Evolutionary conservation across 2,888 invertebrate species (phyloP).

Genomic region (Spatulosminthurus flaviceps): DNA sequence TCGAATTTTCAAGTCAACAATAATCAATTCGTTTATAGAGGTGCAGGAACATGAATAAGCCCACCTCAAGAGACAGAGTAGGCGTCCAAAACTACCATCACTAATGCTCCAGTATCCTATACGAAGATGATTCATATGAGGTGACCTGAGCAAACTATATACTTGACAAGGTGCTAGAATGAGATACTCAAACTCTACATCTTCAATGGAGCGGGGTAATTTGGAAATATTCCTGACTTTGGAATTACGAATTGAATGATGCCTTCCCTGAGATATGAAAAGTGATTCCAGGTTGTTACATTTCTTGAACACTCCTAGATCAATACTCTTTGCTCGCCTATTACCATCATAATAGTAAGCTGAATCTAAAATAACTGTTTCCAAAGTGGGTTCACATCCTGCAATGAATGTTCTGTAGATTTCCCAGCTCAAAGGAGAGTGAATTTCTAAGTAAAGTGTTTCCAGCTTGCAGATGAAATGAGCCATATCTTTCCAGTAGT

Average conservation of each 20-base stretch:
- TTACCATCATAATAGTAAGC: background rate
- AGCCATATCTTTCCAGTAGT: conserved; percentile 20
- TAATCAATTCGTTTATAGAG: conserved; percentile 10
- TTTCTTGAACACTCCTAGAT: conserved; percentile 7
- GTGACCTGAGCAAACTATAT: background rate
- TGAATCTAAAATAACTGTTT: conserved; percentile 1
- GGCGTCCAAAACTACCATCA: conserved; percentile 16
- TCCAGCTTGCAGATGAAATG: background rate
- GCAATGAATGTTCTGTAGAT: background rate
- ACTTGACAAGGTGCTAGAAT: conserved; percentile 11
- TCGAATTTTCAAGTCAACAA: conserved; percentile 36
- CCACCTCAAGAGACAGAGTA: conserved; percentile 25
- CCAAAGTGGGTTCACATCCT: background rate
- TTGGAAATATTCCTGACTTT: conserved; percentile 21
- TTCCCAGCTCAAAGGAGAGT: conserved; percentile 22
- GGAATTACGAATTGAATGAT: conserved; percentile 16
- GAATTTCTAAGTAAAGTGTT: conserved; percentile 16
- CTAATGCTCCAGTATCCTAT: conserved; percentile 30
- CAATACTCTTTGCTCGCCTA: background rate
- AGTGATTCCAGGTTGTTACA: conserved; percentile 28
- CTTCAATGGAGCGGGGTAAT: background rate
- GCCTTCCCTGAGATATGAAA: conserved; percentile 14
- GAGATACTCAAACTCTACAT: conserved; percentile 15
- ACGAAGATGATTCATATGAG: background rate
- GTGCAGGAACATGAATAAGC: background rate